Conservation (phyloP, 2,113 vertebrate genomes). For the Zosterops borbonicus region DNA sequence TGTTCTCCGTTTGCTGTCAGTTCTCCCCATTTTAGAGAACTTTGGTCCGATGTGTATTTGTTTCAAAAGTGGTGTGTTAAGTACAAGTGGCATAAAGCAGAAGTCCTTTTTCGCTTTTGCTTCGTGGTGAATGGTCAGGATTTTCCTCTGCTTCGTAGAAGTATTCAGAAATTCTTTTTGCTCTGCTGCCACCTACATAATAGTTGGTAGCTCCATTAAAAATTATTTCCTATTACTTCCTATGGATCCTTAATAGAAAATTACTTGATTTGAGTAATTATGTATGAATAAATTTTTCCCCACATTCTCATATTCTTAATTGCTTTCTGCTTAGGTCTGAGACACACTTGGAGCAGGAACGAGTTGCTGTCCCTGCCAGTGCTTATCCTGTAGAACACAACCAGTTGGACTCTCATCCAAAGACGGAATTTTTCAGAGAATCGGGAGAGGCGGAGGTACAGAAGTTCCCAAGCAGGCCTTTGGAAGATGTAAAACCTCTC, state of each 20-base stretch:
- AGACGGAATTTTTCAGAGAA: slow-evolving; percentile 87
- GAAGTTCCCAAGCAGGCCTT: slow-evolving; percentile 77
- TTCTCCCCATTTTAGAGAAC: background rate
- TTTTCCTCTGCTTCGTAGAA: background rate
- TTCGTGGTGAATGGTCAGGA: background rate
- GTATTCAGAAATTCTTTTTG: background rate
- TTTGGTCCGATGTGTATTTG: background rate
- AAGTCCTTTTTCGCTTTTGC: background rate
- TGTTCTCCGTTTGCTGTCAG: background rate
- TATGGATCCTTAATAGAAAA: background rate
- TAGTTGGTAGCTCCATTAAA: background rate
- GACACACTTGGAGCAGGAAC: slow-evolving; percentile 69
- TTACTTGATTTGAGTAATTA: background rate
- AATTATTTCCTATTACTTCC: background rate
- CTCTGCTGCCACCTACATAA: background rate
- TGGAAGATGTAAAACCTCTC: slow-evolving; percentile 79
- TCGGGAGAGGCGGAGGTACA: slow-evolving; percentile 78
- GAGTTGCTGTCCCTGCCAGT: slow-evolving; percentile 69
- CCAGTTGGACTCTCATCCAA: slow-evolving; percentile 82
- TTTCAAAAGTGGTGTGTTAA: background rate
- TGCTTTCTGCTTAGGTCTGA: slow-evolving; percentile 66
- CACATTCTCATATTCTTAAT: background rate
- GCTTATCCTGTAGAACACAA: slow-evolving; percentile 78
- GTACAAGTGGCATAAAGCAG: background rate
- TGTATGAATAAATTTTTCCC: background rate